Evolutionary conservation across 1,140 invertebrate species (phyloP), one percentile per base, ranked within the genome.

Genomic region (Drosophila orena): DNA sequence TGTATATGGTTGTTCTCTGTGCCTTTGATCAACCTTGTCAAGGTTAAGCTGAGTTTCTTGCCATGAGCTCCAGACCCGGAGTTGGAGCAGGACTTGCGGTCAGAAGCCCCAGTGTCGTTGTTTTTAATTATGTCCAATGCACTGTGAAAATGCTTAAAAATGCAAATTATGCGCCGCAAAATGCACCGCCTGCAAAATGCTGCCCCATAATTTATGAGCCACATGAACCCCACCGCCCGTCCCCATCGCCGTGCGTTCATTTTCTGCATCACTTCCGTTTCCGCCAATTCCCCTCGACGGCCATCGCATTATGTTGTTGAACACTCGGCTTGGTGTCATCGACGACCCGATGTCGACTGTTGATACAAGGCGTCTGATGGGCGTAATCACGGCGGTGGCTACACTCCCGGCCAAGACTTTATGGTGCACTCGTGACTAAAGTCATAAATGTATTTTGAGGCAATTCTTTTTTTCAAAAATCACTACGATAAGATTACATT

Each of bases 121-220:
- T 60, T 69, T 79, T 88, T 86, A 86, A 86, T 86, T 88, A 86
- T 88, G 83, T 59, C 75, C 70, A 81, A 86, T 78, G 78, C 83
- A 62, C 79, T 86, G 83, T 79, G 74, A 81, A 86, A 88, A 86
- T 86, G 81, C 81, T 86, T 79, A 86, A 88, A 86, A 86, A 81
- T 86, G 78, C 83, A 88, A 86, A 86, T 86, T 86, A 86, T 88
- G 65, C 83, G 43, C 70, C 77, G 83, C 58, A 79, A 86, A 86
- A 81, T 86, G 83, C 83, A 79, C 74, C 56, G 78, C 62, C 69
- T 69, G 83, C 79, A 81, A 76, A 88, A 86, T 76, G 52, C 69
- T 53, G 22, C 56, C 44, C 30, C 75, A 86, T 88, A 78, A 88
- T 81, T 88, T 86, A 86, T 86, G 83, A 71, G 49, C 53, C 81